phyloP scores from a whole-genome alignment of 2,113 vertebrate genomes.

The Canis aureus region DNA sequence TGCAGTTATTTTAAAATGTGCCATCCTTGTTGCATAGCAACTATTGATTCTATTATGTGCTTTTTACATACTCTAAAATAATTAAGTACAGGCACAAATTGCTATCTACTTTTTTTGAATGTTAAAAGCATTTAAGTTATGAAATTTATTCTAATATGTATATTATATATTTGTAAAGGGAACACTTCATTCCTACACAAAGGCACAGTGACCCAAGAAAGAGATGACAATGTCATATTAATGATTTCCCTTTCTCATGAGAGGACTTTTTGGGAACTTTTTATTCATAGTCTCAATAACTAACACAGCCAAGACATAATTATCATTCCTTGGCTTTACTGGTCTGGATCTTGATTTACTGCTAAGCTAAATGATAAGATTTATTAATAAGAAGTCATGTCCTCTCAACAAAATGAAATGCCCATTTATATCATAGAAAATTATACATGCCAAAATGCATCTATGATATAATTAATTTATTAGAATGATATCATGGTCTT shows the following conservation, averaged over 20 bases:
- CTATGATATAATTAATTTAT: not conserved
- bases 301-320: conserved; percentile 62
- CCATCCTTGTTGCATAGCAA: conserved; percentile 65
- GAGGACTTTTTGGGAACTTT: conserved; percentile 68
- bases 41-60: conserved; percentile 69
- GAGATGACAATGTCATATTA: conserved; percentile 65
- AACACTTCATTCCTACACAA: conserved; percentile 68
- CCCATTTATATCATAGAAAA: conserved; percentile 37
- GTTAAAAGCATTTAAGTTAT: conserved; percentile 50
- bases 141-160: conserved; percentile 56
- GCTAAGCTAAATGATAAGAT: conserved; percentile 56
- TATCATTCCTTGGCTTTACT: conserved; percentile 54
- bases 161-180: conserved; percentile 68
- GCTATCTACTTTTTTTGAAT: conserved; percentile 56
- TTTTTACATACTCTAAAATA: conserved; percentile 44
- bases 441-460: not conserved
- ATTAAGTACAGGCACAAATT: conserved; percentile 73
- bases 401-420: conserved; percentile 73
- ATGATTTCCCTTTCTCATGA: conserved; percentile 55
- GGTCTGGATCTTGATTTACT: conserved; percentile 39
- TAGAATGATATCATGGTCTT: not conserved
- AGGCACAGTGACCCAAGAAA: conserved; percentile 80
- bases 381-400: conserved; percentile 67
- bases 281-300: conserved; percentile 57
- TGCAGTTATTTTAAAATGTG: conserved; percentile 63